A percentile compares a stretch with the other conserved stretches of the same genome.
Evolutionary conservation across 2,113 vertebrate genomes (phyloP).

Genomic region (Heloderma charlesbogerti): DNA sequence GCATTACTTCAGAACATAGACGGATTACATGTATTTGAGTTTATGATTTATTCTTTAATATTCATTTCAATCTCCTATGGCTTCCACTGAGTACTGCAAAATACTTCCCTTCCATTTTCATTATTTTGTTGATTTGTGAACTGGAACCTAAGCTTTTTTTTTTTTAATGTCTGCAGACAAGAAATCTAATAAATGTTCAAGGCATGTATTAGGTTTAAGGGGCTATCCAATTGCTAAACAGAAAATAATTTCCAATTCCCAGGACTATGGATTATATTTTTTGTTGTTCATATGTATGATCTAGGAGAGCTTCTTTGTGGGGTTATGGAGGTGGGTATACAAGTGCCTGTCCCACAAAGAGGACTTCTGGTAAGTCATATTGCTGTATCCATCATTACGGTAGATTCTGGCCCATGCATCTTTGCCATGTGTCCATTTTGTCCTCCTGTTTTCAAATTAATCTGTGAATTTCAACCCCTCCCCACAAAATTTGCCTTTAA

Average conservation of each 20-base stretch:
- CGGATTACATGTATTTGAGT: slow-evolving; percentile 58
- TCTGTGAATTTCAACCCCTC: no score
- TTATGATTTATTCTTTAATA: slow-evolving; percentile 54
- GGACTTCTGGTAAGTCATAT: neutral
- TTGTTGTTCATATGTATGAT: neutral
- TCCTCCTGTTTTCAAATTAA: no score
- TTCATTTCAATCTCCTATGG: slow-evolving; percentile 39
- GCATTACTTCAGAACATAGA: slow-evolving; percentile 37
- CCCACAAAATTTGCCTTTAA: no score
- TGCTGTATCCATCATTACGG: neutral
- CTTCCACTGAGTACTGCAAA: slow-evolving; percentile 56
- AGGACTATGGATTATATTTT: neutral
- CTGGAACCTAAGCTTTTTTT: slow-evolving; percentile 21
- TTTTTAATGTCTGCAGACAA: neutral
- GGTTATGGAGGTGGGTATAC: neutral
- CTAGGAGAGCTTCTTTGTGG: neutral
- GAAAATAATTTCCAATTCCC: neutral
- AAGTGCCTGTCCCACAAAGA: neutral
- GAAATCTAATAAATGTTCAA: neutral
- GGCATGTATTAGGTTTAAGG: slow-evolving; percentile 23
- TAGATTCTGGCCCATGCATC: no score
- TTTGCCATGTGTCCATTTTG: no score
- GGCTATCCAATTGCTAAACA: neutral
- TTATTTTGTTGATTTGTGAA: slow-evolving; percentile 40
- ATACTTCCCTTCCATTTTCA: slow-evolving; percentile 45